These are phyloP conservation scores for Crenuchus spilurus DNA, from an alignment of 2,797 vertebrate genomes.

Conservation along the genomic window DNA sequence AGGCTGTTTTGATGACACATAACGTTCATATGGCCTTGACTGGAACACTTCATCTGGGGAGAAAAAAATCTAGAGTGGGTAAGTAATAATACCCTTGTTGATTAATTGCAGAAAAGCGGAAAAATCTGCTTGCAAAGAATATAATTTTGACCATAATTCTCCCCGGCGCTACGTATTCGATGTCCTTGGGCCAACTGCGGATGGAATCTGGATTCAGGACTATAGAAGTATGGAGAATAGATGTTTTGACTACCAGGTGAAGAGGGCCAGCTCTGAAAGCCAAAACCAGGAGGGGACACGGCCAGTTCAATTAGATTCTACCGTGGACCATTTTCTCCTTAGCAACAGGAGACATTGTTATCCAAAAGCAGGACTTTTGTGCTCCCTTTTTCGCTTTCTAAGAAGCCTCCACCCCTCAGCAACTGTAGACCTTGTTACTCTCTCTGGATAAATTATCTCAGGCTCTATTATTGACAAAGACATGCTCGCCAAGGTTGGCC, in stretches of 20 bases:
- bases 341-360: slow-evolving; percentile 63
- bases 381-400: slow-evolving; percentile 48
- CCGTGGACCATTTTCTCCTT: slow-evolving; percentile 54
- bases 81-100: slow-evolving; percentile 46
- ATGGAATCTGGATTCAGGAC: slow-evolving; percentile 40
- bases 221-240: slow-evolving; percentile 41
- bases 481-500: slow-evolving; percentile 57
- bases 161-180: slow-evolving; percentile 9
- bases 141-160: slow-evolving; percentile 50
- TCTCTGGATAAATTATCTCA: slow-evolving; percentile 74
- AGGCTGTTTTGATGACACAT: slow-evolving; percentile 11
- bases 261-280: slow-evolving; percentile 57
- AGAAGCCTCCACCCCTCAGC: slow-evolving; percentile 55
- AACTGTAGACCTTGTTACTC: slow-evolving; percentile 67
- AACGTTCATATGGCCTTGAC: not conserved
- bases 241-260: slow-evolving; percentile 60
- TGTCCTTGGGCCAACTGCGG: slow-evolving; percentile 33
- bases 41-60: not conserved
- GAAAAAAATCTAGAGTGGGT: slow-evolving; percentile 12
- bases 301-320: slow-evolving; percentile 59
- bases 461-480: slow-evolving; percentile 71
- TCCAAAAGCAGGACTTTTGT: slow-evolving; percentile 53
- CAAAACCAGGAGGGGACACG: slow-evolving; percentile 38
- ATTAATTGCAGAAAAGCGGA: slow-evolving; percentile 38
- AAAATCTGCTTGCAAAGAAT: slow-evolving; percentile 31